Evolutionary conservation across 2,113 vertebrate species (phyloP).

Genomic region (Istiophorus platypterus): DNA sequence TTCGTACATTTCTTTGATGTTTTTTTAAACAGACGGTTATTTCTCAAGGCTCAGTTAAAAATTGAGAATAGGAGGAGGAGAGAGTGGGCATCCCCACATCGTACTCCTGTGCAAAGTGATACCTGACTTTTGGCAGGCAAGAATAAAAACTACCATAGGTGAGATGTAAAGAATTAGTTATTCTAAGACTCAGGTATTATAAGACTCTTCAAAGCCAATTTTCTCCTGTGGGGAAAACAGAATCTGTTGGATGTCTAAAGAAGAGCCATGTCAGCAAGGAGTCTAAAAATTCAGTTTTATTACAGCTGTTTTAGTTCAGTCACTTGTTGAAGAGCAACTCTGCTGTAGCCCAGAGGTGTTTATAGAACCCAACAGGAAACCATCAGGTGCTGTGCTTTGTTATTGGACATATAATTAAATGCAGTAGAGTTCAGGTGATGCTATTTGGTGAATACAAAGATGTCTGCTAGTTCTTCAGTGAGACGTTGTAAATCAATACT

Average conservation of each 20-base stretch:
- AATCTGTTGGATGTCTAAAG: not conserved
- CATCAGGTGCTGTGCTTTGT: conserved; percentile 13
- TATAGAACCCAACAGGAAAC: conserved; percentile 23
- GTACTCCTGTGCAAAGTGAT: not conserved
- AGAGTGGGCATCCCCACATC: too few relatives aligned
- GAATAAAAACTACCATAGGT: too few relatives aligned
- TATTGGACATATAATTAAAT: conserved; percentile 36
- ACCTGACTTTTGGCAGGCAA: too few relatives aligned
- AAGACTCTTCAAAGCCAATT: too few relatives aligned
- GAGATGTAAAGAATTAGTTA: not conserved
- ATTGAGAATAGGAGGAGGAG: not conserved
- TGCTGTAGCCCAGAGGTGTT: conserved; percentile 5
- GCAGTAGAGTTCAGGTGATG: conserved; percentile 3
- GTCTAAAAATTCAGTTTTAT: not conserved
- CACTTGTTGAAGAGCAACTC: not conserved
- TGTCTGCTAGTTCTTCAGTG: conserved; percentile 20
- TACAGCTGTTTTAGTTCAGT: conserved; percentile 16
- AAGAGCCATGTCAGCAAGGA: not conserved
- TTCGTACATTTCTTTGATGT: too few relatives aligned
- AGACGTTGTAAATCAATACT: conserved; percentile 39
- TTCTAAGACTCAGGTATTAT: not conserved
- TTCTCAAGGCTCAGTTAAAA: not conserved
- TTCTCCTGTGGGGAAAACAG: too few relatives aligned
- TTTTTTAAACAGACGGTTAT: not conserved
- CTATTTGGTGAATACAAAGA: not conserved